Percentiles rank a stretch among this genome's conserved stretches.
Evolutionary conservation across 2,113 vertebrate species (phyloP).

Genomic region (Charina bottae): DNA sequence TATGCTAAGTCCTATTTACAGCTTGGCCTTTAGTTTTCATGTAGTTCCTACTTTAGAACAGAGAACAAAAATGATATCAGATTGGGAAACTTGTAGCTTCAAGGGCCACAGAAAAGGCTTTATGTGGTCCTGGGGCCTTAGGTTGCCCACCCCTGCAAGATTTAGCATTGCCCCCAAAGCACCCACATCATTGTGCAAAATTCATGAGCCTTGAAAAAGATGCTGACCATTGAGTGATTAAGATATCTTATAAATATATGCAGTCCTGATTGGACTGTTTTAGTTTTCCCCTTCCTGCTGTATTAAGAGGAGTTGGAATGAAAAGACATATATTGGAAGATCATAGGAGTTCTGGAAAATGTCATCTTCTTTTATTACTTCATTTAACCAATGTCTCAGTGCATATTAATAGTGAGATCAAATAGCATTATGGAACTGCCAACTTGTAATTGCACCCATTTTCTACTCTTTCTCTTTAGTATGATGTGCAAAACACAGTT

Average conservation of each 20-base stretch:
- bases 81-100: not conserved
- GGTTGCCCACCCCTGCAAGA: not conserved
- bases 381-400: not conserved
- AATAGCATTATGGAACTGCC: not conserved
- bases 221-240: not conserved
- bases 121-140: not conserved
- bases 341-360: not conserved
- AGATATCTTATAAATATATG: not conserved
- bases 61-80: not conserved
- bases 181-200: not conserved
- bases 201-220: not conserved
- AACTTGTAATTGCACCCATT: not conserved
- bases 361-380: not conserved
- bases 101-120: no score
- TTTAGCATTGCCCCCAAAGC: not conserved
- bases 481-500: not conserved
- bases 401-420: not conserved
- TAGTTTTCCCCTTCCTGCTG: not conserved
- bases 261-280: no score
- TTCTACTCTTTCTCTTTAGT: not conserved
- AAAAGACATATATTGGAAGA: not conserved
- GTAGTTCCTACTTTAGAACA: not conserved
- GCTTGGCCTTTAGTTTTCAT: not conserved
- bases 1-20: not conserved
- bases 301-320: not conserved